These are phyloP conservation scores for Anthopleura sola DNA, from an alignment of 64 coral and sea anemone species.

Conservation along the genomic window DNA sequence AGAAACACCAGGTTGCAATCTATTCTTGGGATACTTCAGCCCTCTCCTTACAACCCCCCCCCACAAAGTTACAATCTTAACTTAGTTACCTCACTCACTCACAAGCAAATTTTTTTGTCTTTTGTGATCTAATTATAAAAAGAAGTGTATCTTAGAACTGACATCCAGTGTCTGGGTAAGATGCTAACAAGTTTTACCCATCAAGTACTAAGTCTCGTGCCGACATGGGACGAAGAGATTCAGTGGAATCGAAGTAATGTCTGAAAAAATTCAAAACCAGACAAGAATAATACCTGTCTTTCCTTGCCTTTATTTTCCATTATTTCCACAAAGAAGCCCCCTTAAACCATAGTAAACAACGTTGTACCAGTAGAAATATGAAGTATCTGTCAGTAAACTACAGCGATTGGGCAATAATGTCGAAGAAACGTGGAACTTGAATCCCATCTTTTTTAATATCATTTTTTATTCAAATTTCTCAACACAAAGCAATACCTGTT, in stretches of 20 bases:
- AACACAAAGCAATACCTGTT: not conserved
- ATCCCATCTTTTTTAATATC: too few species aligned
- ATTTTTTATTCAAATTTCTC: too few species aligned
- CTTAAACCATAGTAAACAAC: not conserved
- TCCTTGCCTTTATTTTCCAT: too few species aligned
- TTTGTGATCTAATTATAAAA: not conserved
- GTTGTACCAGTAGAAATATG: not conserved
- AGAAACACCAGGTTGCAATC: not conserved
- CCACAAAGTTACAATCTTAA: slow-evolving; percentile 7
- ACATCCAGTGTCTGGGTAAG: not conserved
- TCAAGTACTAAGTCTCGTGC: too few species aligned
- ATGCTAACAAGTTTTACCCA: too few species aligned
- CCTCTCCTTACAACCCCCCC: not conserved
- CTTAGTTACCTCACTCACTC: not conserved
- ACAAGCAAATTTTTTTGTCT: not conserved
- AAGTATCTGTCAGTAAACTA: too few species aligned
- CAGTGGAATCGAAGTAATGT: too few species aligned
- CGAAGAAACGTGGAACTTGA: too few species aligned
- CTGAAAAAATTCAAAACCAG: too few species aligned
- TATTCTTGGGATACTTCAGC: not conserved
- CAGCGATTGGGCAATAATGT: too few species aligned
- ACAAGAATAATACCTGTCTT: too few species aligned
- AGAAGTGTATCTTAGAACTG: not conserved
- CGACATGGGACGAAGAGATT: too few species aligned
- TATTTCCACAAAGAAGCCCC: not conserved